Evolutionary conservation across 2,888 invertebrate genomes (phyloP), one percentile per base, ranked within the genome.

Genomic region (Cistogaster globosa): DNA sequence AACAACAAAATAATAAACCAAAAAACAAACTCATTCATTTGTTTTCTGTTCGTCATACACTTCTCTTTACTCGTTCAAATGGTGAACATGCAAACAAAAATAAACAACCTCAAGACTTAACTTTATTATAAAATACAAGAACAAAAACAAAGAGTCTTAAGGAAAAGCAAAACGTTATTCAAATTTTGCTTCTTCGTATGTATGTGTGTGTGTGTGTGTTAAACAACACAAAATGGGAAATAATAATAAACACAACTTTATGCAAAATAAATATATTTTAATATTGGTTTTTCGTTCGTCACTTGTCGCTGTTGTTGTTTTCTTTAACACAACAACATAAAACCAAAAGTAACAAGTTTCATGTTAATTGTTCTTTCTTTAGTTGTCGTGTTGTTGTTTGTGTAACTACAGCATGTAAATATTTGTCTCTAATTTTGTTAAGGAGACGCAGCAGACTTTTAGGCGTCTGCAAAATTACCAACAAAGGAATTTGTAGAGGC

Each of bases 71-170:
- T 48, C 22, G 16, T 20, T 9, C 6, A 60, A 22, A 22, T 26
- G 1, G 8, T 22, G 20, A 22, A 4, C 22, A 63, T 6, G 16
- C 9, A 32, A 42, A 65, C 38, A 53, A 55, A 32, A 57, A 45
- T 58, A 51, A 48, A 48, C 45, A 48, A 6, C 20, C 57, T 65
- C 38, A 2, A 18, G 51, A 60, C 60, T n/a, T 58, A 68, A 63
- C 62, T 63, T 57, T 69, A 45, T 69, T n/a, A 71, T 22, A 8
- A 45, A 58, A 57, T 55, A 22, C 38, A 60, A 62, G 18, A n/a
- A 38, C 16, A 53, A 51, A 12, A 75, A 22, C 38, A 62, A 18
- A 57, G 12, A n/a, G 0, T 32, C 32, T 32, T 0, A 7, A 5
- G 8, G 6, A 32, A 32, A 0, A 8, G 6, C 14, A 1, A 2